Evolutionary conservation across 2,113 vertebrate genomes (phyloP).

Genomic region (Sakesphorus luctuosus): DNA sequence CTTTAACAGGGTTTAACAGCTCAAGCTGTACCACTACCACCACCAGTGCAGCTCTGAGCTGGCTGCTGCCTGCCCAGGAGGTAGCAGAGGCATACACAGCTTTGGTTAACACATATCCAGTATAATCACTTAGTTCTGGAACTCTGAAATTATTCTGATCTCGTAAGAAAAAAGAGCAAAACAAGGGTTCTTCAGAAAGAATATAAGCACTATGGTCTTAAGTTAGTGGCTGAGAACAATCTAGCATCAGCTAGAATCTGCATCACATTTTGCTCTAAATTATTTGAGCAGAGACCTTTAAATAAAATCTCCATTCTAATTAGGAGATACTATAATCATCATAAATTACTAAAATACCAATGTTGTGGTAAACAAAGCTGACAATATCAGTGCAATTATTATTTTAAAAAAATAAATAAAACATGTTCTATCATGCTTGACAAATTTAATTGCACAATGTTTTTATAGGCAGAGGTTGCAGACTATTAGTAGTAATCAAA

Average conservation of each 20-base stretch:
- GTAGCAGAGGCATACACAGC: not conserved
- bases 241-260: not conserved
- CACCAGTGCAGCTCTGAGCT: rapidly evolving
- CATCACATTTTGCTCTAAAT: not conserved
- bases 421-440: not conserved
- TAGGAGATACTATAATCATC: not conserved
- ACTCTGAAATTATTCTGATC: not conserved
- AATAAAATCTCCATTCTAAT: not conserved
- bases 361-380: constrained; percentile 46
- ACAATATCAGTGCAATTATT: not conserved
- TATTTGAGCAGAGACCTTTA: not conserved
- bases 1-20: not conserved
- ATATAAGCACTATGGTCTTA: not conserved
- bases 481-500: constrained; percentile 11
- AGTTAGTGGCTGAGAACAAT: not conserved
- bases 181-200: rapidly evolving
- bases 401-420: constrained; percentile 35
- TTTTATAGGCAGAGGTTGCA: not conserved
- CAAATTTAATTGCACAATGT: not conserved
- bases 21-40: not conserved
- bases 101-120: not conserved
- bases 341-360: not conserved
- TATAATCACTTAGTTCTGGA: not conserved
- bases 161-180: not conserved
- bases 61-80: not conserved